A percentile compares a stretch with the other conserved stretches of the same genome.
Conservation (phyloP, 2,797 vertebrate species). For the Cyprinella venusta region DNA sequence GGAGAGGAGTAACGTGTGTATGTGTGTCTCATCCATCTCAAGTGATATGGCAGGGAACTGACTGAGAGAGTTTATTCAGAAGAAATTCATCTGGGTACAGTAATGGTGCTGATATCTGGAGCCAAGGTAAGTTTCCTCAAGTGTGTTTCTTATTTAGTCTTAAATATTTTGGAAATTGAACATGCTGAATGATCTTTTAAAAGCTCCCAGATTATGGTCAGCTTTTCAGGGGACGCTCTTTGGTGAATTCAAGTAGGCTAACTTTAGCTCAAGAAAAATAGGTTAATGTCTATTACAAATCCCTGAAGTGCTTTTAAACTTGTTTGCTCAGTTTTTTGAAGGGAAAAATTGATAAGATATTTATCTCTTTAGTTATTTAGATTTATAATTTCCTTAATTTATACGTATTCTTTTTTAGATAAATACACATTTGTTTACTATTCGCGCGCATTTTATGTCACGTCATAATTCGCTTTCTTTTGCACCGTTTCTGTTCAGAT, state of each 20-base stretch:
- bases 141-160: not conserved
- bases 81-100: conserved; percentile 35
- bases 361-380: not conserved
- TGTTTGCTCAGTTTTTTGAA: not conserved
- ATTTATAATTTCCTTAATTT: not conserved
- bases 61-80: conserved; percentile 3
- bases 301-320: not conserved
- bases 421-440: not conserved
- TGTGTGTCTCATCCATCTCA: conserved; percentile 15
- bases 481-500: not conserved
- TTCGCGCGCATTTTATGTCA: not conserved
- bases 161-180: not conserved
- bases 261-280: not conserved
- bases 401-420: not conserved
- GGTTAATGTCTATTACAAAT: not conserved
- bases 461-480: not conserved
- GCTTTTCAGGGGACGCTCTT: conserved; percentile 9
- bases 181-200: not conserved
- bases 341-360: not conserved
- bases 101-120: conserved; percentile 30
- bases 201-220: too few relatives aligned
- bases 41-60: conserved; percentile 13
- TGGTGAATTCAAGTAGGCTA: not conserved
- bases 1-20: conserved; percentile 32
- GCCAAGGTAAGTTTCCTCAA: conserved; percentile 41